phyloP scores from a whole-genome alignment of 2,888 invertebrate genomes.

The Troglohyphantes excavatus region DNA sequence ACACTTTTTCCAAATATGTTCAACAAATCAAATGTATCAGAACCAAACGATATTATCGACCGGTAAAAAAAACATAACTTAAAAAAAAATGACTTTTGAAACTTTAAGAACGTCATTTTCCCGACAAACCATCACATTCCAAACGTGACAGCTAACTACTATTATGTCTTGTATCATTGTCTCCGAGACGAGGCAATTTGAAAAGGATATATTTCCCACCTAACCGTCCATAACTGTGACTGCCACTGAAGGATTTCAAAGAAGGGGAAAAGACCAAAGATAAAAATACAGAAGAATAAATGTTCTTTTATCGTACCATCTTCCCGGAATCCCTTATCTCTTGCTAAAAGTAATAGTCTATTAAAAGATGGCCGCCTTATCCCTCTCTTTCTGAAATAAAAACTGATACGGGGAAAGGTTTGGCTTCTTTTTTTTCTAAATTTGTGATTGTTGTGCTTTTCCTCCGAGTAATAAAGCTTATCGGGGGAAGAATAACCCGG shows the following conservation, averaged over 20 bases:
- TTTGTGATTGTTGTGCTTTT: slow-evolving; percentile 25
- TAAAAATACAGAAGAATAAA: background rate
- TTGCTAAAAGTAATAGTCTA: slow-evolving; percentile 40
- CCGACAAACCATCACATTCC: background rate
- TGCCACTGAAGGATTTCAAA: background rate
- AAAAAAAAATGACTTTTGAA: background rate
- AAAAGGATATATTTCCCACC: slow-evolving; percentile 24
- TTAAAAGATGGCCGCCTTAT: slow-evolving; percentile 39
- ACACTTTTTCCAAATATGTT: background rate
- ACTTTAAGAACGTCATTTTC: background rate
- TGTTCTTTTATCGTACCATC: slow-evolving; percentile 39
- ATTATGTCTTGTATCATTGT: background rate
- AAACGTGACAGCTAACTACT: background rate
- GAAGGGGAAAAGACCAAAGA: slow-evolving; percentile 19
- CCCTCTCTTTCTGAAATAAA: background rate
- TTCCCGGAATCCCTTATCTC: slow-evolving; percentile 29
- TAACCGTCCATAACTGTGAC: slow-evolving; percentile 18
- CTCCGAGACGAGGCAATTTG: slow-evolving; percentile 21
- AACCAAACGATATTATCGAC: background rate
- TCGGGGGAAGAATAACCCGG: background rate
- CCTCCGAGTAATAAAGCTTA: background rate
- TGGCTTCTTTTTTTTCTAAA: background rate
- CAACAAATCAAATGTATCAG: background rate
- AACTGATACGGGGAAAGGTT: slow-evolving; percentile 7
- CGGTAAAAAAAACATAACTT: background rate